Base-by-base conservation (phyloP, 2,888 invertebrate species). In the Nemotelus pantherinus region DNA sequence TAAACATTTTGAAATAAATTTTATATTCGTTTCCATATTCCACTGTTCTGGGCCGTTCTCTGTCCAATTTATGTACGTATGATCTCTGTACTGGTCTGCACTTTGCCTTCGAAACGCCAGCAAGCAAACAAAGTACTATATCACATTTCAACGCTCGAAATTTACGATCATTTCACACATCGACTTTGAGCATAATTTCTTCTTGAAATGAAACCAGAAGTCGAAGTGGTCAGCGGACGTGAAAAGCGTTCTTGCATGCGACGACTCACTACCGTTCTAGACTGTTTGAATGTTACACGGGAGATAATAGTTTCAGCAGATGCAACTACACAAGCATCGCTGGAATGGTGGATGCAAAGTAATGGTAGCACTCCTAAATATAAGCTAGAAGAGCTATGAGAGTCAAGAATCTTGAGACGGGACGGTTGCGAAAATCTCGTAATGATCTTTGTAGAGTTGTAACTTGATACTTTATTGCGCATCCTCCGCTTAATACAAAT, bases 161-260 rank as follows among this genome's bases (percentile, higher is more conserved):
- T 74, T 74, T 74, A 74, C 74, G 74, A 63, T 74, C 74, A 48
- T 74, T 74, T 60, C 74, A 74, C 74, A 74, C 63, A 74, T 74
- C 74, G 48, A 60, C 50, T 60, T 63, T 48, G 74, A 74, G 74
- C 39, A 63, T 74, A 74, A 74, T 74, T 60, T 60, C 63, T 72
- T 48, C 39, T 74, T 60, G 41, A 74, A 74, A 60, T 74, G 74
- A 70, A 70, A 74, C 74, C 74, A 74, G 74, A 74, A 74, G 74
- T 74, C 63, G 72, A 45, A 63, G 25, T 25, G 25, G 25, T 25
- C 25, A 25, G 25, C 25, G 25, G 25, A 25, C 25, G 25, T 25
- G 25, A 25, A 25, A 25, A 25, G 25, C 25, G 25, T 25, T 25
- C 25, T 25, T 25, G 25, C 25, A 25, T 25, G 25, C 25, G 25